phyloP scores from a whole-genome alignment of 1,140 invertebrate genomes.

The Araneus ventricosus region DNA sequence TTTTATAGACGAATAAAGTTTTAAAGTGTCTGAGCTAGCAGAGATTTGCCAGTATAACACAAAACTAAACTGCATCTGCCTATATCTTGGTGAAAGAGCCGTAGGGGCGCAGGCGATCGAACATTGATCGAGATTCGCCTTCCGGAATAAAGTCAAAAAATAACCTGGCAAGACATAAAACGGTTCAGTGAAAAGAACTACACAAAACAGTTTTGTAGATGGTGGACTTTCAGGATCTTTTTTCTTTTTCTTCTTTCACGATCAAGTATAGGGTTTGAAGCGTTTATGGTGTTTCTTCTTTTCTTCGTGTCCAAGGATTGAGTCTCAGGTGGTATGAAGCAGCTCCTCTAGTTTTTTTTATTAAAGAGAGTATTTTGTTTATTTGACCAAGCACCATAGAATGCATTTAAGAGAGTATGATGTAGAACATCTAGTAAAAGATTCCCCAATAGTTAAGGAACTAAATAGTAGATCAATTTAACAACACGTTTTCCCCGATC shows the following conservation, averaged over 20 bases:
- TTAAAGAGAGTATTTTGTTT: constrained; percentile 35
- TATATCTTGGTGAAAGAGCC: constrained; percentile 48
- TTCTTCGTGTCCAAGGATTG: neutral
- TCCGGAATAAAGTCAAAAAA: constrained; percentile 59
- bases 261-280: neutral
- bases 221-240: constrained; percentile 2
- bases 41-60: constrained; percentile 7
- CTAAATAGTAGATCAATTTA: no score
- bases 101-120: constrained; percentile 11
- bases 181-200: constrained; percentile 54
- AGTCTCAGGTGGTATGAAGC: constrained; percentile 34
- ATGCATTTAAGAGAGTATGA: no score
- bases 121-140: constrained; percentile 50
- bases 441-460: no score
- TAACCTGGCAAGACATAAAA: constrained; percentile 65
- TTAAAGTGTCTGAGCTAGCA: neutral
- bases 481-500: no score
- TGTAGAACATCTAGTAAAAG: neutral
- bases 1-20: constrained; percentile 45
- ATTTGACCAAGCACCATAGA: neutral
- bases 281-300: constrained; percentile 34
- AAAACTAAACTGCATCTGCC: constrained; percentile 45
- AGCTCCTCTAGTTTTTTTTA: neutral
- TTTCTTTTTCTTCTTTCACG: constrained; percentile 5
- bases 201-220: constrained; percentile 55